A percentile compares a stretch with the other conserved stretches of the same genome.
These are phyloP conservation scores for Bubo bubo DNA, from an alignment of 2,113 vertebrate species.

Conservation along the genomic window DNA sequence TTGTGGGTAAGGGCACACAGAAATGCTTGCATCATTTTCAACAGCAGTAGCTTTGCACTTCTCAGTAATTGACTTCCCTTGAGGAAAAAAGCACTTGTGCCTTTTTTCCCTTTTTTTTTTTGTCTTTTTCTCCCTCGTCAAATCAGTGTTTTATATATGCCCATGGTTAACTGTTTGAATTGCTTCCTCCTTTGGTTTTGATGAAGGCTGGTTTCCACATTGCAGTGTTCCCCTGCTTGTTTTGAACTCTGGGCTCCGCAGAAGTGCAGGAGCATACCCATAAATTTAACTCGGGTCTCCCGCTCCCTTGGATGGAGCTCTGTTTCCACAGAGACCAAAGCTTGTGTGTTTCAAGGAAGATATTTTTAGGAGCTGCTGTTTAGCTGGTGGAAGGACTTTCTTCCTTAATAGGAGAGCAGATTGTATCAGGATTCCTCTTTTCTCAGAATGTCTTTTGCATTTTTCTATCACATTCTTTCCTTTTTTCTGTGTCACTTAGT, in stretches of 20 bases:
- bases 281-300: background rate
- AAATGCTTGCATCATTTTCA: background rate
- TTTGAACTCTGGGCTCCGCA: background rate
- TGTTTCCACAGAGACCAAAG: constrained; percentile 57
- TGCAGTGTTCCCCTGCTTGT: background rate
- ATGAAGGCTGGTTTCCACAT: background rate
- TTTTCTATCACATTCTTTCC: background rate
- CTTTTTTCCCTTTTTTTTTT: background rate
- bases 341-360: background rate
- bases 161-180: background rate
- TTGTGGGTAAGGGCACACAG: background rate
- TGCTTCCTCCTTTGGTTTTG: background rate
- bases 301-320: background rate
- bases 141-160: background rate
- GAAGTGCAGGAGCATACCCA: background rate
- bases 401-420: constrained; percentile 47
- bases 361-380: constrained; percentile 61
- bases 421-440: background rate
- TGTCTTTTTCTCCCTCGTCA: background rate
- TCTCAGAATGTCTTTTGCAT: background rate
- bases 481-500: background rate
- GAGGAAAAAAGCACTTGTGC: background rate
- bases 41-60: background rate
- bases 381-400: constrained; percentile 15
- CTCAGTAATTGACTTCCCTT: background rate